Evolutionary conservation across 2,797 vertebrate genomes (phyloP).

Genomic region (Mus spretus): DNA sequence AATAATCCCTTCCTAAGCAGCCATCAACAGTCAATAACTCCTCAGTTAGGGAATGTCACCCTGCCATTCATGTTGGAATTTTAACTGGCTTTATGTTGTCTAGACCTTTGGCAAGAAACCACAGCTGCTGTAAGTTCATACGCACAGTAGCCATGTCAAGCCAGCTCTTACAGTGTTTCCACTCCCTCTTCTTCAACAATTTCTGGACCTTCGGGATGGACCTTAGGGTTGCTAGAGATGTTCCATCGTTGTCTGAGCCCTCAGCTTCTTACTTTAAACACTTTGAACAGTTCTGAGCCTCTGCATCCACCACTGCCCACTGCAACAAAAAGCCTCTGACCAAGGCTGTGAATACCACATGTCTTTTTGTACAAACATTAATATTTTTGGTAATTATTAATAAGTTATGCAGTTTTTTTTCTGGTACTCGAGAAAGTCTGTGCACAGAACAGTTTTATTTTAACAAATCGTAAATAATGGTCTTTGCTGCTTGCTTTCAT

Average conservation of each 20-base stretch:
- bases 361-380: not conserved
- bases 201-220: not conserved
- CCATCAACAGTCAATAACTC: not conserved
- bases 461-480: not conserved
- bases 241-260: not conserved
- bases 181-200: not conserved
- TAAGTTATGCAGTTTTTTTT: not conserved
- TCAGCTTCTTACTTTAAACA: not conserved
- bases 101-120: not conserved
- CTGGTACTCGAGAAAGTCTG: not conserved
- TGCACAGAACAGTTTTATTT: not conserved
- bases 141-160: not conserved
- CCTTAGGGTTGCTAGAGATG: too few relatives aligned
- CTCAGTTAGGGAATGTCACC: not conserved
- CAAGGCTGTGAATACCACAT: too few relatives aligned
- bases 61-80: not conserved
- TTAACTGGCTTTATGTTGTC: not conserved
- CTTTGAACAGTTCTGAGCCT: not conserved
- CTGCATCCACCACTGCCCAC: not conserved
- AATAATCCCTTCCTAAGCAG: too few relatives aligned
- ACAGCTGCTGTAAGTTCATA: too few relatives aligned
- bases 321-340: not conserved
- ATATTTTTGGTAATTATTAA: not conserved
- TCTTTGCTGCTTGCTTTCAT: not conserved
- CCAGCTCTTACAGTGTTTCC: not conserved